These are phyloP conservation scores for Phrynosoma platyrhinos DNA, from an alignment of 2,113 vertebrate genomes.

Conservation along the genomic window DNA sequence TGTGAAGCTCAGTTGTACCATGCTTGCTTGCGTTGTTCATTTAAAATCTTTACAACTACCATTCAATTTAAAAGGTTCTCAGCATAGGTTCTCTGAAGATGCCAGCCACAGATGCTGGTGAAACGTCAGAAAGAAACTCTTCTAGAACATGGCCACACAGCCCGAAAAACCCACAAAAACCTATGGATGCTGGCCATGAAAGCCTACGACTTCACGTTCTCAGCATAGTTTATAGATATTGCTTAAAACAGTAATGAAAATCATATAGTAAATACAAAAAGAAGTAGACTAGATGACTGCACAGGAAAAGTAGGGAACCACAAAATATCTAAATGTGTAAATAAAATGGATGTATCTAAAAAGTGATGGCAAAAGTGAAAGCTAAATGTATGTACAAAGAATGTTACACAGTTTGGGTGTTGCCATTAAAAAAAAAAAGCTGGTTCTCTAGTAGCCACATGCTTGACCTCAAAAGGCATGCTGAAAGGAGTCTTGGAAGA, in stretches of 20 bases:
- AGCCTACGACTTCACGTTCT: too few relatives aligned
- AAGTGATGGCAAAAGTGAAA: neutral
- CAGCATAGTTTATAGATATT: neutral
- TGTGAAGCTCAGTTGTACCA: neutral
- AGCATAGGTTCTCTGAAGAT: neutral
- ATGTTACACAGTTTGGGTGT: neutral
- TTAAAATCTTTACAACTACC: neutral
- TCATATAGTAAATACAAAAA: neutral
- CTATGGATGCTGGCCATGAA: too few relatives aligned
- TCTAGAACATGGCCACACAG: too few relatives aligned
- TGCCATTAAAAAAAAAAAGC: neutral
- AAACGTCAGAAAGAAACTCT: too few relatives aligned
- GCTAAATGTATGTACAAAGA: neutral
- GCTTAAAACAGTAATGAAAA: neutral
- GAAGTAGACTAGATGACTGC: neutral
- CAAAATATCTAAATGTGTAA: too few relatives aligned
- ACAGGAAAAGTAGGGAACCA: neutral
- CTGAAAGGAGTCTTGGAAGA: neutral
- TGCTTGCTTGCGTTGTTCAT: neutral
- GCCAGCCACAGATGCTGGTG: too few relatives aligned
- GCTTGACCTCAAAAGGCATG: neutral
- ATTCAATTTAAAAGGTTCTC: neutral
- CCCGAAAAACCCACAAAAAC: too few relatives aligned
- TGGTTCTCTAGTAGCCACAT: neutral
- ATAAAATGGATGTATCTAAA: neutral